Percentiles rank a stretch among this genome's conserved stretches.
Conservation (phyloP, 2,888 invertebrate genomes). For the Herminia tarsipennalis region DNA sequence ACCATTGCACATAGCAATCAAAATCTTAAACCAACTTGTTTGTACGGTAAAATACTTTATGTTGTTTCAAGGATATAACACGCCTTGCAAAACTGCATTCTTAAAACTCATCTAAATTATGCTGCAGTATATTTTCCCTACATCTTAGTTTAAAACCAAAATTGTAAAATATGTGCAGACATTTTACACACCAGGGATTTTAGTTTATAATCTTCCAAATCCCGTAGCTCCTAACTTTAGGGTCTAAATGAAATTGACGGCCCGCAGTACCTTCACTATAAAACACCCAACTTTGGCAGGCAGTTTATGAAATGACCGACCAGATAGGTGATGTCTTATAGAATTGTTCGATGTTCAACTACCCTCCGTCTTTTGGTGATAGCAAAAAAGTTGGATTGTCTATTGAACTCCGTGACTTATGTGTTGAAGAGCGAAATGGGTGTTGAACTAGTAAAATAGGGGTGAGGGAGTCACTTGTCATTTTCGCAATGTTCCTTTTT, state of each 20-base stretch:
- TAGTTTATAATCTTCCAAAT: conserved; percentile 32
- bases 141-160: too few relatives aligned
- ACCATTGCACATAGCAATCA: too few relatives aligned
- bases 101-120: too few relatives aligned
- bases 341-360: conserved; percentile 8
- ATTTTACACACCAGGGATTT: conserved; percentile 20
- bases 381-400: conserved; percentile 24
- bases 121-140: too few relatives aligned
- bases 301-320: conserved; percentile 20
- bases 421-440: neutral
- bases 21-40: too few relatives aligned
- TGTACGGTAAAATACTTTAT: too few relatives aligned
- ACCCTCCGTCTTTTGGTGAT: conserved; percentile 17
- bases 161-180: conserved; percentile 9
- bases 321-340: conserved; percentile 7
- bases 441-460: conserved; percentile 2
- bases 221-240: conserved; percentile 33
- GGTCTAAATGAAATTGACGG: conserved; percentile 40
- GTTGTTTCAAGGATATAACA: too few relatives aligned
- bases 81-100: too few relatives aligned
- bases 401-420: conserved; percentile 8
- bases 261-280: conserved; percentile 21
- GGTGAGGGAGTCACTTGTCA: neutral
- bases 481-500: conserved; percentile 2
- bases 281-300: conserved; percentile 31